Conservation (phyloP, 2,797 vertebrate species). For the Bryconaethiops microstoma region DNA sequence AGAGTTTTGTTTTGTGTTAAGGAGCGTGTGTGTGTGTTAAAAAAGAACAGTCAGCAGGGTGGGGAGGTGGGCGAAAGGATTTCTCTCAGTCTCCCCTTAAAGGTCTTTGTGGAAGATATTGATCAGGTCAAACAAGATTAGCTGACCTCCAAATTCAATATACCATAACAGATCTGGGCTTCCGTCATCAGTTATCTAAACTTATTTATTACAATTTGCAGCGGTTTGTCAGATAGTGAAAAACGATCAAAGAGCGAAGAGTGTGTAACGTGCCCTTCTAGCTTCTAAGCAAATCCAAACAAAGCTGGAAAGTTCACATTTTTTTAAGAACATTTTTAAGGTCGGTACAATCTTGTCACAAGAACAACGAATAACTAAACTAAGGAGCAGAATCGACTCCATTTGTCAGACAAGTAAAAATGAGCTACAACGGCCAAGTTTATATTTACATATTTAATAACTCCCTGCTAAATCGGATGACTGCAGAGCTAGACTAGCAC, state of each 20-base stretch:
- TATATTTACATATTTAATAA: not conserved
- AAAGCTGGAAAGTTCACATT: constrained; percentile 17
- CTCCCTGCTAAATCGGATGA: not conserved
- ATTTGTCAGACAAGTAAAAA: not conserved
- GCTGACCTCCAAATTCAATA: constrained; percentile 80
- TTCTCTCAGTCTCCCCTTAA: constrained; percentile 66
- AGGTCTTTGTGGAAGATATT: constrained; percentile 78
- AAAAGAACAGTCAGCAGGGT: constrained; percentile 12
- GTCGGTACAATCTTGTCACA: not conserved
- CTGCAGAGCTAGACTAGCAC: not conserved
- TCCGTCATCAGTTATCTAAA: constrained; percentile 70
- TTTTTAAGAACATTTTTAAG: not conserved
- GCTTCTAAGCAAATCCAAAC: no score
- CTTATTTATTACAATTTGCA: constrained; percentile 76
- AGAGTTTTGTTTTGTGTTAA: not conserved
- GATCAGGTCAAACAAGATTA: constrained; percentile 80
- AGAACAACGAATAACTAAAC: no score
- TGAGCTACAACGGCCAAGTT: not conserved
- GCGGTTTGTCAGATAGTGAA: constrained; percentile 67
- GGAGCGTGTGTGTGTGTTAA: not conserved
- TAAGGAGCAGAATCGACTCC: not conserved
- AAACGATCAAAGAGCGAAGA: no score
- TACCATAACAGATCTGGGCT: constrained; percentile 68
- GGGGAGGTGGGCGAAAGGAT: constrained; percentile 61
- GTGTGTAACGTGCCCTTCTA: no score